A percentile compares a stretch with the other conserved stretches of the same genome.
Conservation (phyloP, 2,888 invertebrate genomes). For the Teleogryllus oceanicus region DNA sequence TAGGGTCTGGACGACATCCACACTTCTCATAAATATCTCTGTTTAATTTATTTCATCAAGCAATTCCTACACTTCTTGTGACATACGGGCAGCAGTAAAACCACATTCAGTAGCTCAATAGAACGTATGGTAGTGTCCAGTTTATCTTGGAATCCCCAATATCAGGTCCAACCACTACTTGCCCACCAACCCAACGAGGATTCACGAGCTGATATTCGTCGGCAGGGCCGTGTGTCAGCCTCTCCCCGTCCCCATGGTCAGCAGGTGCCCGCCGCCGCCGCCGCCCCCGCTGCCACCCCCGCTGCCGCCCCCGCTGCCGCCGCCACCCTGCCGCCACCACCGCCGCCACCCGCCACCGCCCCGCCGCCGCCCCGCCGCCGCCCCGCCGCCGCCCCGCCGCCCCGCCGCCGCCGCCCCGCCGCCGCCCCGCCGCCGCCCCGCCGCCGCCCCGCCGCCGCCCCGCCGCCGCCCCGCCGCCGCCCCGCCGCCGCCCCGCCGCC, state of each 20-base stretch:
- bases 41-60: too few relatives aligned
- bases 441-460: not conserved
- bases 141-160: too few relatives aligned
- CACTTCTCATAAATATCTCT: too few relatives aligned
- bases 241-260: not conserved
- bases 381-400: not conserved
- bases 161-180: too few relatives aligned
- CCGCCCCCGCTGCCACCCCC: not conserved
- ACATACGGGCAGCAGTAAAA: too few relatives aligned
- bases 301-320: not conserved
- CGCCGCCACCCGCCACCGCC: not conserved
- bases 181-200: too few relatives aligned
- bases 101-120: too few relatives aligned
- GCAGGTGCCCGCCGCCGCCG: not conserved
- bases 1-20: too few relatives aligned
- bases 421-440: not conserved
- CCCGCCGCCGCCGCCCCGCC: not conserved
- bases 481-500: conserved; percentile 22
- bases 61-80: too few relatives aligned
- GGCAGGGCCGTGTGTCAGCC: too few relatives aligned
- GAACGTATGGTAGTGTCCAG: too few relatives aligned
- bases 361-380: not conserved
- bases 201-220: too few relatives aligned
- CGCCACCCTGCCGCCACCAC: conserved; percentile 12
- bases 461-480: not conserved